Conservation (phyloP, 2,888 invertebrate genomes). For the Ischnura elegans region DNA sequence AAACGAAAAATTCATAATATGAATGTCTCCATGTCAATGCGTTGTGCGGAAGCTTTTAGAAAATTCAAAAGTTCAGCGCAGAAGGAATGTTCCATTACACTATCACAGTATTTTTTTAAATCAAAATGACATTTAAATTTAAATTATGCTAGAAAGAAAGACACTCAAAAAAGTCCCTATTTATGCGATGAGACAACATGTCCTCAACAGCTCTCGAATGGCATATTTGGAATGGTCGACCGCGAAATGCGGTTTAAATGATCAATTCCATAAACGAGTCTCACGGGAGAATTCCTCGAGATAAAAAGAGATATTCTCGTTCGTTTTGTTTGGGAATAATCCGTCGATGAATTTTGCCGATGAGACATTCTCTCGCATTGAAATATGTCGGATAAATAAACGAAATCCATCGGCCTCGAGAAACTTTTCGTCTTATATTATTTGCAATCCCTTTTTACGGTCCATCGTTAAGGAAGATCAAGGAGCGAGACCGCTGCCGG, state of each 20-base stretch:
- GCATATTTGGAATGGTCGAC: no score
- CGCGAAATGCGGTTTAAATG: not conserved
- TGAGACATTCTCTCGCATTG: not conserved
- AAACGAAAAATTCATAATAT: no score
- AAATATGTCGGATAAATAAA: not conserved
- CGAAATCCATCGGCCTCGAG: not conserved
- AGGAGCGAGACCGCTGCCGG: not conserved
- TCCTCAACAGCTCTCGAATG: no score
- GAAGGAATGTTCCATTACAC: no score
- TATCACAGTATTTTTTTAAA: no score
- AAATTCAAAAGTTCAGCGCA: no score
- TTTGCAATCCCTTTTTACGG: conserved; percentile 15
- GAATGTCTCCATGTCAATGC: no score
- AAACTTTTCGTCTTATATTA: not conserved
- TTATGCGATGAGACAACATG: no score
- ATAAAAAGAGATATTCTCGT: not conserved
- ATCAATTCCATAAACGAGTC: not conserved
- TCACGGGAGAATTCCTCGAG: not conserved
- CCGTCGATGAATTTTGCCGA: not conserved
- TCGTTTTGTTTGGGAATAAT: not conserved
- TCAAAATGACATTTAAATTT: no score
- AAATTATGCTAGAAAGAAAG: no score
- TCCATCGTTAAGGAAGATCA: conserved; percentile 57
- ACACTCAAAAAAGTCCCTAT: no score
- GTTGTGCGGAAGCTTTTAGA: no score